Evolutionary conservation across 1,140 invertebrate species (phyloP).

Genomic region (Papilio xuthus): DNA sequence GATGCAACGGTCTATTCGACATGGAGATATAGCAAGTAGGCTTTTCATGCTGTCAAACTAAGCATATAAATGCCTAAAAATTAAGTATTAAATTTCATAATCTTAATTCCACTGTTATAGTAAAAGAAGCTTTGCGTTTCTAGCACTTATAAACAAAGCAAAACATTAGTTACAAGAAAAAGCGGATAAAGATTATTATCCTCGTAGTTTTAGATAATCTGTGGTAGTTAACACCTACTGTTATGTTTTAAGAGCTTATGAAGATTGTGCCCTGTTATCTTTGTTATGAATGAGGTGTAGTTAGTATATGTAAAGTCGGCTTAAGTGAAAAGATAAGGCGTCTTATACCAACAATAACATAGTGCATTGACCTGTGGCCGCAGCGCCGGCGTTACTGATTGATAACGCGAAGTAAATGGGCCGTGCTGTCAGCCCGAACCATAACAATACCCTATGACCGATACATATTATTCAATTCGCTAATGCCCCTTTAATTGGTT

Average conservation of each 20-base stretch:
- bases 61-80: neutral
- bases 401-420: slow-evolving; percentile 52
- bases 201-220: slow-evolving; percentile 24
- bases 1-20: slow-evolving; percentile 8
- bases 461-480: slow-evolving; percentile 73
- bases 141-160: neutral
- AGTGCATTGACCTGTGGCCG: slow-evolving; percentile 58
- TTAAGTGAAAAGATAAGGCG: slow-evolving; percentile 33
- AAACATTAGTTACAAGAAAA: neutral
- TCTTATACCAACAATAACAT: slow-evolving; percentile 39
- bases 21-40: neutral
- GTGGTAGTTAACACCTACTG: slow-evolving; percentile 28
- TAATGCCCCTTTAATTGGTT: slow-evolving; percentile 74
- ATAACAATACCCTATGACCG: slow-evolving; percentile 68
- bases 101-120: neutral
- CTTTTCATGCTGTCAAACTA: neutral
- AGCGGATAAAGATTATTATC: neutral
- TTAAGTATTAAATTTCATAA: neutral
- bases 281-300: slow-evolving; percentile 35
- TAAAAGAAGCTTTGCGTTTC: neutral
- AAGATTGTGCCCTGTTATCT: slow-evolving; percentile 30
- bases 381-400: slow-evolving; percentile 53
- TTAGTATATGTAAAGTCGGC: slow-evolving; percentile 25
- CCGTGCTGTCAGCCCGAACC: slow-evolving; percentile 61
- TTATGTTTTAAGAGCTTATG: slow-evolving; percentile 27